Base-by-base conservation (phyloP, 2,888 invertebrate genomes). In the Acronicta psi region DNA sequence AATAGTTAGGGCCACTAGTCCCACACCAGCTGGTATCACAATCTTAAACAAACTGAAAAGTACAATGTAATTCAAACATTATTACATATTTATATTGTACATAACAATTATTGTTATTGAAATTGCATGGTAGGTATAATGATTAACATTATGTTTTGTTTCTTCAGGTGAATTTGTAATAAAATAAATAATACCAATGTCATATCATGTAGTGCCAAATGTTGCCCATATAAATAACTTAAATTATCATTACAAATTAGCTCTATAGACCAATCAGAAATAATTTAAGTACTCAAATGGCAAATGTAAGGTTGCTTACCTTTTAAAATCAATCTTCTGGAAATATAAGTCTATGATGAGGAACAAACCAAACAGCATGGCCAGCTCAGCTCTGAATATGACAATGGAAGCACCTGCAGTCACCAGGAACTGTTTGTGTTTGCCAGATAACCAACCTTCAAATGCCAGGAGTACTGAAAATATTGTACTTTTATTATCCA, bases 361-460 rank as follows among this genome's bases (percentile, higher is more conserved):
- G 66, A 99, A 95, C 47, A 98, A 92, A 17, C 99, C 99, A 82
- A 98, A 95, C 70, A 99, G 95, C 83, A 99, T 94, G 3, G 96
- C 96, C 59, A 99, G 93, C 90, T 99, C 99, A 25, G 97, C 95
- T 83, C 99, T 95, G 88, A 99, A 99, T 84, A 99, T 96, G 57
- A 99, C 94, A 62, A 98, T 97, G 41, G 98, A 96, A 71, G 97
- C 96, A 37, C 97, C 99, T n/a, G 98, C 97, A 69, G 96, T 95
- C 86, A 96, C 95, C 45, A 99, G 95, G 84, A 98, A 99, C 73
- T 95, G 95, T 79, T 95, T 95, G 73, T 96, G 96, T 80, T 96
- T 95, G 67, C 97, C 96, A 70, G 95, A 95, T 61, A 99, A 87
- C 98, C 99, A 99, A 82, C 96, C 97, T 73, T 97, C 96, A 79